A percentile compares a stretch with the other conserved stretches of the same genome.
Conservation (phyloP, 2,888 invertebrate genomes). For the Strigamia crassipes region DNA sequence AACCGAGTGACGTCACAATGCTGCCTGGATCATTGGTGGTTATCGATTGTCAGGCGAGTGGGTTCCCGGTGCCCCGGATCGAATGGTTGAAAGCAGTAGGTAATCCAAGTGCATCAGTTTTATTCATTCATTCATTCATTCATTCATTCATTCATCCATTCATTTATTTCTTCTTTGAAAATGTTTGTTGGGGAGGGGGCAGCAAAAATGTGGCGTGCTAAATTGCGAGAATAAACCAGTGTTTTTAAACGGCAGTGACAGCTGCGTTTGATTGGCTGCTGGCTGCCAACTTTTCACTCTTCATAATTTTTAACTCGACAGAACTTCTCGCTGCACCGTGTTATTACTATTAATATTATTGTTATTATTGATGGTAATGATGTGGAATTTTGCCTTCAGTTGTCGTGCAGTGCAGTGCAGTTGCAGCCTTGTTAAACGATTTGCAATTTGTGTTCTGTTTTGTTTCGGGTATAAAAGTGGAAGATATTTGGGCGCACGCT, state of each 20-base stretch:
- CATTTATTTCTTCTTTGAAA: background rate
- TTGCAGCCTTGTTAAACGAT: too few species aligned
- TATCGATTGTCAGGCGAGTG: conserved; percentile 46
- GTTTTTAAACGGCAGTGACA: background rate
- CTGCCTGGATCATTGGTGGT: background rate
- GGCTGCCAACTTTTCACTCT: background rate
- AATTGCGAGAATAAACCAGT: background rate
- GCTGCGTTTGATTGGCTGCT: background rate
- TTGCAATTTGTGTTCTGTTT: background rate
- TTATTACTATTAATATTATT: background rate
- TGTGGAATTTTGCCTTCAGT: too few species aligned
- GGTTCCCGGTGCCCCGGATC: conserved; percentile 37
- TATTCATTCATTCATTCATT: background rate
- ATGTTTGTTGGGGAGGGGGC: background rate
- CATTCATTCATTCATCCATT: background rate
- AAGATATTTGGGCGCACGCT: background rate
- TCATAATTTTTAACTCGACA: background rate
- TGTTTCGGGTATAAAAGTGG: background rate
- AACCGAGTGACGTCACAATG: conserved; percentile 43
- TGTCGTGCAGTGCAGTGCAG: too few species aligned
- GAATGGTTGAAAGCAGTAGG: conserved; percentile 48
- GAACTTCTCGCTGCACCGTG: background rate
- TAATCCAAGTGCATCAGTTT: conserved; percentile 43
- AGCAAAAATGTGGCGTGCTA: background rate
- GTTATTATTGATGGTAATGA: background rate